Conservation (phyloP, 1,140 invertebrate species). For the Ladona fulva region DNA sequence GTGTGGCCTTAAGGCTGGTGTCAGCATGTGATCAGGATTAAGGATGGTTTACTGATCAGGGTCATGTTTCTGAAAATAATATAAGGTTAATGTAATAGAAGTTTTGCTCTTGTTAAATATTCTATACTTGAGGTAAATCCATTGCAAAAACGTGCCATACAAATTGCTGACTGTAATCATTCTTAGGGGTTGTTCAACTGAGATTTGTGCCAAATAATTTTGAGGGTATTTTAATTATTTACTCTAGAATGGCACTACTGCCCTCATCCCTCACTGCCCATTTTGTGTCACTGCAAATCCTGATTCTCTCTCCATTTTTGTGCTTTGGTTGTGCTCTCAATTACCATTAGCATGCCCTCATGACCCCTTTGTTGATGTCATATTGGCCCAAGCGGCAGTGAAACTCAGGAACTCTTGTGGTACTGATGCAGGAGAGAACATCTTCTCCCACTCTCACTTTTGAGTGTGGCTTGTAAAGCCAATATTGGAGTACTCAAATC, state of each 20-base stretch:
- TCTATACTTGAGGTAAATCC: background rate
- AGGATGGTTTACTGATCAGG: conserved; percentile 8
- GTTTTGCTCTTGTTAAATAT: background rate
- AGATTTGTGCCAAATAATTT: background rate
- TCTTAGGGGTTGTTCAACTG: background rate
- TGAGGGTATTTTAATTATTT: background rate
- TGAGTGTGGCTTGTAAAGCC: background rate
- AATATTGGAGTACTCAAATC: background rate
- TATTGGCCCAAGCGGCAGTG: background rate
- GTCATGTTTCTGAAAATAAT: conserved; percentile 10
- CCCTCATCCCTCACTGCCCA: background rate
- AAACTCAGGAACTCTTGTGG: background rate
- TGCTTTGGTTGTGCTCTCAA: background rate
- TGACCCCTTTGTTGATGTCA: conserved; percentile 4
- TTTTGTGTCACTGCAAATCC: background rate
- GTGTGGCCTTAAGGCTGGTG: conserved; percentile 6
- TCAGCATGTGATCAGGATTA: conserved; percentile 9
- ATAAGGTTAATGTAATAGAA: background rate
- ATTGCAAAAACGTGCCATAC: background rate
- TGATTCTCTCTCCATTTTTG: background rate
- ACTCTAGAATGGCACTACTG: background rate
- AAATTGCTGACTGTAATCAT: conserved; percentile 2
- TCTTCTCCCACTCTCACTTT: background rate
- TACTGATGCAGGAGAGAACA: too few relatives aligned
- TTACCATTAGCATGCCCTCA: background rate